Evolutionary conservation across 1,140 invertebrate species (phyloP).

Genomic region (Homalodisca vitripennis): DNA sequence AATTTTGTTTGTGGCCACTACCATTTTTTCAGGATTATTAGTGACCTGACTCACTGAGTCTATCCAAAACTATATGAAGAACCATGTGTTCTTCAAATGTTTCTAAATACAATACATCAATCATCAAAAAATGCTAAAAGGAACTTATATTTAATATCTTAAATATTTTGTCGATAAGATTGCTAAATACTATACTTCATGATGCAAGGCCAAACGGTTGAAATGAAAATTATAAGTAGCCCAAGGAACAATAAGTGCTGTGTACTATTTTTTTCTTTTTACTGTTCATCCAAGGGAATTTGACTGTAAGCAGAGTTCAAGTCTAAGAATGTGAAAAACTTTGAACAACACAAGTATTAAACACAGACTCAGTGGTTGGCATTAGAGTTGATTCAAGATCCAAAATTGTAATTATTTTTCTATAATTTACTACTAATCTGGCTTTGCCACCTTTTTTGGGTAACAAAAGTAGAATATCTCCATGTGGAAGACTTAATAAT

Average conservation of each 20-base stretch:
- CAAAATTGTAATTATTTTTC: neutral
- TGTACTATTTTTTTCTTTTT: neutral
- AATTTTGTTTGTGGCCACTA: neutral
- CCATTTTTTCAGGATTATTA: neutral
- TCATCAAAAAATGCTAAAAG: neutral
- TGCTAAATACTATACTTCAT: neutral
- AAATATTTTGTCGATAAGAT: neutral
- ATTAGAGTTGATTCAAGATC: neutral
- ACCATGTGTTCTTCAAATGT: neutral
- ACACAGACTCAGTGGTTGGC: neutral
- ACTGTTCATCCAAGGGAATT: neutral
- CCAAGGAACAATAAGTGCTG: neutral
- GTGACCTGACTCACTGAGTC: neutral
- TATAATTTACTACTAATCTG: slow-evolving; percentile 7
- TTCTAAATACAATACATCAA: neutral
- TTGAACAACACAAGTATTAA: neutral
- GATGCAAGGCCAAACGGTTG: neutral
- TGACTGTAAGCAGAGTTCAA: neutral
- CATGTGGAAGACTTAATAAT: neutral
- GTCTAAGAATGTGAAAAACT: neutral
- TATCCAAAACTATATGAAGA: neutral
- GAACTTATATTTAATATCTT: slow-evolving; percentile 14
- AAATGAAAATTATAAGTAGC: neutral
- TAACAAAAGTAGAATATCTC: neutral
- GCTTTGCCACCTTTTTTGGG: slow-evolving; percentile 18